These are phyloP conservation scores for Drosophila carrolli DNA, from an alignment of 1,140 invertebrate species.

Conservation along the genomic window DNA sequence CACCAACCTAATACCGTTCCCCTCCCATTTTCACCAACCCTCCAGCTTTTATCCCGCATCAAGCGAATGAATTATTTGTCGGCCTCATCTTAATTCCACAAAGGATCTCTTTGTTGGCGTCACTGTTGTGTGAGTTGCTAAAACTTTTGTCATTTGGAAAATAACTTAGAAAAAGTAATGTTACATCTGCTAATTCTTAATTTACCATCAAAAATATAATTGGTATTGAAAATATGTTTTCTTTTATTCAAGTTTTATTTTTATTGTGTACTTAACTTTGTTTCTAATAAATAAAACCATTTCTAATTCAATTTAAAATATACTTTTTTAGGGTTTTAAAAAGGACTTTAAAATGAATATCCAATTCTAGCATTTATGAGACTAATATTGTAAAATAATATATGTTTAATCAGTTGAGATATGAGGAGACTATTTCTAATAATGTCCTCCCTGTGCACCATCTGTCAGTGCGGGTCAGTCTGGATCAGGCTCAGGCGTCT, in stretches of 20 bases:
- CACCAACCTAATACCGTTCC: conserved; percentile 6
- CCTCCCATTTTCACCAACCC: not conserved
- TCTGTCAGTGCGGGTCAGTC: conserved; percentile 30
- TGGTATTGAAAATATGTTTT: too few species aligned
- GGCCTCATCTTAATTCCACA: conserved; percentile 69
- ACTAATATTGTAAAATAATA: too few species aligned
- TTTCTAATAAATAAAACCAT: too few species aligned
- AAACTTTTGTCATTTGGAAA: conserved; percentile 42
- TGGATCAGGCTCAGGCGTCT: conserved; percentile 10
- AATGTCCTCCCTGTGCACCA: conserved; percentile 11
- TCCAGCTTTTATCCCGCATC: conserved; percentile 39
- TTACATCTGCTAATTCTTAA: too few species aligned
- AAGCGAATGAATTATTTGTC: conserved; percentile 74
- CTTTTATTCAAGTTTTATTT: too few species aligned
- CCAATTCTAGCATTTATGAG: too few species aligned
- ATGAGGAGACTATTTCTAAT: not conserved
- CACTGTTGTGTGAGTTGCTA: conserved; percentile 37
- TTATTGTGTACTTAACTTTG: too few species aligned
- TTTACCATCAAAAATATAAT: too few species aligned
- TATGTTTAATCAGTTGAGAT: too few species aligned
- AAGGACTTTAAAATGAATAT: too few species aligned
- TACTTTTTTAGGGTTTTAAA: too few species aligned
- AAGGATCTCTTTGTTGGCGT: conserved; percentile 13
- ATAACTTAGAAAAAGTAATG: not conserved
- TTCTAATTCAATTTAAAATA: too few species aligned